Percentiles rank a stretch among this genome's conserved stretches.
Conservation (phyloP, 2,888 invertebrate genomes). For the Slavum lentiscoides region DNA sequence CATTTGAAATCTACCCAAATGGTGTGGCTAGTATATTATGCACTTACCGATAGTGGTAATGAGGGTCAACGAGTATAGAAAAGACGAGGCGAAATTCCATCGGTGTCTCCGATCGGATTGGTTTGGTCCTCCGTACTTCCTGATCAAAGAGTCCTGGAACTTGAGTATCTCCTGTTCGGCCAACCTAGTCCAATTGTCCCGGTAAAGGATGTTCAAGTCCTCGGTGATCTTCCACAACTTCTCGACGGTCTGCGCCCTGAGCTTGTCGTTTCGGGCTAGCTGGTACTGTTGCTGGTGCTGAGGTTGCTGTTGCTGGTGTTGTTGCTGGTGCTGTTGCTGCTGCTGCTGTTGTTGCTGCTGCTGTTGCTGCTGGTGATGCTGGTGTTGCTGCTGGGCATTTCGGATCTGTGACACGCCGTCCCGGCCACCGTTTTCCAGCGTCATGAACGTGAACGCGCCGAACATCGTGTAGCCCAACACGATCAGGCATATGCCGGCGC, state of each 20-base stretch:
- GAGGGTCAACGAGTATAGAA: slow-evolving; percentile 88
- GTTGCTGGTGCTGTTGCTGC: slow-evolving; percentile 35
- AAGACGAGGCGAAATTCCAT: slow-evolving; percentile 91
- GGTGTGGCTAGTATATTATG: slow-evolving; percentile 55
- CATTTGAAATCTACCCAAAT: no score
- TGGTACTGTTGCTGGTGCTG: slow-evolving; percentile 32
- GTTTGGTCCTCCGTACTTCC: slow-evolving; percentile 61
- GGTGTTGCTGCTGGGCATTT: slow-evolving; percentile 40
- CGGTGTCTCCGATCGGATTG: slow-evolving; percentile 66
- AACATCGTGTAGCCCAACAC: slow-evolving; percentile 89
- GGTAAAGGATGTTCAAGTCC: slow-evolving; percentile 84
- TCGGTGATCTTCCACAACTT: slow-evolving; percentile 84
- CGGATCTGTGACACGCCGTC: slow-evolving; percentile 24
- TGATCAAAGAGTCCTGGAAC: slow-evolving; percentile 70
- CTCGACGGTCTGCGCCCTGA: slow-evolving; percentile 69
- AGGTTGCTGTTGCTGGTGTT: not conserved
- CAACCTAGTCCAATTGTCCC: slow-evolving; percentile 87
- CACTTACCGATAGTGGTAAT: slow-evolving; percentile 90
- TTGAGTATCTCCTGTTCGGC: slow-evolving; percentile 85
- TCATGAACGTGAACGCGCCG: slow-evolving; percentile 89
- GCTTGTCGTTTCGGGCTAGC: slow-evolving; percentile 54
- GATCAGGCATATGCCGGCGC: slow-evolving; percentile 79
- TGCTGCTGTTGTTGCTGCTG: slow-evolving; percentile 33
- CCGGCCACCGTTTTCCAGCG: slow-evolving; percentile 71
- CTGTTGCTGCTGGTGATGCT: slow-evolving; percentile 18